These are phyloP conservation scores for Podarcis cretensis DNA, from an alignment of 2,113 vertebrate species.

Conservation along the genomic window DNA sequence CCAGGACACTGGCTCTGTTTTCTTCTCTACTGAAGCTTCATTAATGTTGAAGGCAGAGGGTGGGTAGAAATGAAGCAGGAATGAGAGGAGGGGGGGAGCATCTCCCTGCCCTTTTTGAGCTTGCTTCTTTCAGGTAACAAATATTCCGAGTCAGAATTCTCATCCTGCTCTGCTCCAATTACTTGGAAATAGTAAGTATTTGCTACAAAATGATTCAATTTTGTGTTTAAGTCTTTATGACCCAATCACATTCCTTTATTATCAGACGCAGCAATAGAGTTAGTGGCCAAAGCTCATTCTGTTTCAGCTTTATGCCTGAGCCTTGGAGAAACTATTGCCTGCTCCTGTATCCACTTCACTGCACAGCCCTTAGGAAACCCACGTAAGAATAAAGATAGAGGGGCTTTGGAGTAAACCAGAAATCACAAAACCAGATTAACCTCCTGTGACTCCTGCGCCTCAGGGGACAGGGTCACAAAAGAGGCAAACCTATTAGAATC, in stretches of 20 bases:
- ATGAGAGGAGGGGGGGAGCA: background rate
- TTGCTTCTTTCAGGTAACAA: slow-evolving; percentile 18
- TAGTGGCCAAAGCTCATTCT: slow-evolving; percentile 42
- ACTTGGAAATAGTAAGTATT: background rate
- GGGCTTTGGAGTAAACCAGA: slow-evolving; percentile 59
- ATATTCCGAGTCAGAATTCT: slow-evolving; percentile 19
- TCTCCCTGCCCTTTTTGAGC: background rate
- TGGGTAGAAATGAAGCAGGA: background rate
- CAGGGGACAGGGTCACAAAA: slow-evolving; percentile 42
- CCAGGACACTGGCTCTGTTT: slow-evolving; percentile 21
- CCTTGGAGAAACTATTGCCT: slow-evolving; percentile 30
- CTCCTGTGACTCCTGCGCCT: slow-evolving; percentile 49
- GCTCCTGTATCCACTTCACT: slow-evolving; percentile 55
- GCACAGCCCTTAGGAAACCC: slow-evolving; percentile 65
- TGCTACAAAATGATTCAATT: background rate
- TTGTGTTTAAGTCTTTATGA: slow-evolving; percentile 24
- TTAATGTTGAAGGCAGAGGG: slow-evolving; percentile 4
- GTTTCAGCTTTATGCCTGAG: slow-evolving; percentile 48
- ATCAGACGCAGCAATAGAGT: slow-evolving; percentile 1
- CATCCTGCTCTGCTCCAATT: background rate
- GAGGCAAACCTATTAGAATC: slow-evolving; percentile 47
- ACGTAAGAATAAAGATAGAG: slow-evolving; percentile 56
- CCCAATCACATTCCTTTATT: slow-evolving; percentile 34
- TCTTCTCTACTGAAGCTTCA: slow-evolving; percentile 36
- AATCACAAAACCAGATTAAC: slow-evolving; percentile 66